Conservation (phyloP, 2,797 vertebrate species). For the Lutjanus argentimaculatus region DNA sequence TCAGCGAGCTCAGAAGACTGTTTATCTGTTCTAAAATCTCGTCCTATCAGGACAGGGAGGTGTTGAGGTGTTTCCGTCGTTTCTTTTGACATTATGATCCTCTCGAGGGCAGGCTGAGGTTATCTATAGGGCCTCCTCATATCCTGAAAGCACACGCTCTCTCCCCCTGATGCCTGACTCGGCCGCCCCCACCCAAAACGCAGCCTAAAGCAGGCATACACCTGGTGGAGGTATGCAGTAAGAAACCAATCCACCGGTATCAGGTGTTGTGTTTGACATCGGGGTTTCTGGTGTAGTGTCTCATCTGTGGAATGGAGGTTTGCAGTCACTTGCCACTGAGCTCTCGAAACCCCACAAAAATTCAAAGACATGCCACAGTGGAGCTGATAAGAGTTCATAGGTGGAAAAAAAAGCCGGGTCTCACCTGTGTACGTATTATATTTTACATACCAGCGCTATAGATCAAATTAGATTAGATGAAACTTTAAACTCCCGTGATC, state of each 20-base stretch:
- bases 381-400: slow-evolving; percentile 49
- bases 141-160: slow-evolving; percentile 48
- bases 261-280: slow-evolving; percentile 76
- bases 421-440: slow-evolving; percentile 62
- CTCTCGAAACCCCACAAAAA: slow-evolving; percentile 58
- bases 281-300: slow-evolving; percentile 62
- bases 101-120: slow-evolving; percentile 48
- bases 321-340: slow-evolving; percentile 72
- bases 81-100: slow-evolving; percentile 32
- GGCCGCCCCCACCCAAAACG: slow-evolving; percentile 54
- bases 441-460: slow-evolving; percentile 64
- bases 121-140: slow-evolving; percentile 49
- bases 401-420: slow-evolving; percentile 4
- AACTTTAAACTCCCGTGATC: slow-evolving; percentile 55
- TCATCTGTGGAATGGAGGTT: slow-evolving; percentile 73
- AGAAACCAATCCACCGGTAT: slow-evolving; percentile 75
- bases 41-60: slow-evolving; percentile 38
- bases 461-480: slow-evolving; percentile 70
- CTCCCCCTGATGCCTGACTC: slow-evolving; percentile 29
- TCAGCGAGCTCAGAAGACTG: background rate
- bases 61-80: slow-evolving; percentile 29
- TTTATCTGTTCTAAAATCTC: slow-evolving; percentile 19
- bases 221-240: slow-evolving; percentile 80
- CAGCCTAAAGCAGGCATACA: slow-evolving; percentile 70
- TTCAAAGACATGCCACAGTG: slow-evolving; percentile 62